Base-by-base conservation (phyloP, 2,113 vertebrate genomes). In the Misgurnus mizolepis region DNA sequence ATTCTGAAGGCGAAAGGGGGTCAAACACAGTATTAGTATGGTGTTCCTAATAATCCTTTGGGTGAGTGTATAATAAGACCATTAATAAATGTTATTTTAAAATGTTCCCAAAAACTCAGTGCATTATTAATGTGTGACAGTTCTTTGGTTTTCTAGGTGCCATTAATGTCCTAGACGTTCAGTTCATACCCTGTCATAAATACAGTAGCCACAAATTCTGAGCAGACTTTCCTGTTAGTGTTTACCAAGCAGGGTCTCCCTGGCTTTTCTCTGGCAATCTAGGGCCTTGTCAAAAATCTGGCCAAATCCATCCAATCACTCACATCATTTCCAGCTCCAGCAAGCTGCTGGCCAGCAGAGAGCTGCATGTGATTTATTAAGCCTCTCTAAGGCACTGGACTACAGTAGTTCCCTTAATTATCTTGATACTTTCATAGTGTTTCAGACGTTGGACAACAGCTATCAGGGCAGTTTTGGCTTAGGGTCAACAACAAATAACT, bases 391-490 rank as follows among this genome's bases (percentile, higher is more conserved):
- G 69, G 12, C 60, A 40, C 62, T 39, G 27, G 68, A 67, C 69
- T 68, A 34, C 27, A 34, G 27, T 34, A 67, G 66, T 78, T 81
- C 74, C 79, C 76, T 56, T 75, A 75, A 75, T 64, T 75, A 45
- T 75, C 72, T 50, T 6, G 72, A 75, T 64, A 75, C 58, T 75
- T 75, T 50, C 45, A 53, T 39, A 10, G 15, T 47, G 55, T 56
- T 43, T 80, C 55, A 67, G 6, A 41, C 53, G 1, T n/a, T 7
- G 9, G 43, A 67, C 79, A 67, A 55, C 86, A 88, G 88, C 93
- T 94, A 93, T 93, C 92, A 88, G 86, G 85, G 87, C 93, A 94
- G 92, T 90, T 92, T 88, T 88, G 91, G 79, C 89, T 80, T 15
- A 68, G 89, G 79, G 88, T 89, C 87, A 86, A 84, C 83, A 86